Evolutionary conservation across 2,113 vertebrate species (phyloP).

Genomic region (Alaudala cheleensis): DNA sequence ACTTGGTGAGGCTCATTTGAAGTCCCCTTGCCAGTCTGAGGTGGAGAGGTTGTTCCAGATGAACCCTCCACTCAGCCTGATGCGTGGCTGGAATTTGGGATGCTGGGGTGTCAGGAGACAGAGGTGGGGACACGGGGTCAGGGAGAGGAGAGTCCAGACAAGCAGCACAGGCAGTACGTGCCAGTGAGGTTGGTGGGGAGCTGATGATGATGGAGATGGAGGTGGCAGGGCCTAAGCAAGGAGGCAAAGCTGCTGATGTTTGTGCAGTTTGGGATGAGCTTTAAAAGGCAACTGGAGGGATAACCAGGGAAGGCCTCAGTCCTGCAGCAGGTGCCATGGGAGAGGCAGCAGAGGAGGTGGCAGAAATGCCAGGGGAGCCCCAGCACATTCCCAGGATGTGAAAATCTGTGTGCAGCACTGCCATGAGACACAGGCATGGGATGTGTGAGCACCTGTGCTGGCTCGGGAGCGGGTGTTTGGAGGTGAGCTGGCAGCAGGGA

Average conservation of each 20-base stretch:
- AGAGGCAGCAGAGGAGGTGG: neutral
- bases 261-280: neutral
- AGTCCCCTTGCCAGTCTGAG: neutral
- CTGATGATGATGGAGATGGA: neutral
- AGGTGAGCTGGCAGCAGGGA: neutral
- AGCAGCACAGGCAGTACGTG: neutral
- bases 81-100: accelerated
- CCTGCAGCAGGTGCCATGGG: accelerated
- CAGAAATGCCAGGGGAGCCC: neutral
- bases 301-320: neutral
- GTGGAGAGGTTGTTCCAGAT: neutral
- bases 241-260: neutral
- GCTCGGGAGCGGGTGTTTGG: neutral
- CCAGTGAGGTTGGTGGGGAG: neutral
- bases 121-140: accelerated
- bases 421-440: neutral
- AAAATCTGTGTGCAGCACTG: neutral
- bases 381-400: neutral
- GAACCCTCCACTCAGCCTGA: accelerated
- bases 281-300: neutral
- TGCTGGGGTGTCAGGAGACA: neutral
- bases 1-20: neutral
- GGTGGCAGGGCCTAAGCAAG: neutral
- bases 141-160: no score
- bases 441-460: neutral